Evolutionary conservation across 2,113 vertebrate genomes (phyloP).

Genomic region (Anhinga rufa): DNA sequence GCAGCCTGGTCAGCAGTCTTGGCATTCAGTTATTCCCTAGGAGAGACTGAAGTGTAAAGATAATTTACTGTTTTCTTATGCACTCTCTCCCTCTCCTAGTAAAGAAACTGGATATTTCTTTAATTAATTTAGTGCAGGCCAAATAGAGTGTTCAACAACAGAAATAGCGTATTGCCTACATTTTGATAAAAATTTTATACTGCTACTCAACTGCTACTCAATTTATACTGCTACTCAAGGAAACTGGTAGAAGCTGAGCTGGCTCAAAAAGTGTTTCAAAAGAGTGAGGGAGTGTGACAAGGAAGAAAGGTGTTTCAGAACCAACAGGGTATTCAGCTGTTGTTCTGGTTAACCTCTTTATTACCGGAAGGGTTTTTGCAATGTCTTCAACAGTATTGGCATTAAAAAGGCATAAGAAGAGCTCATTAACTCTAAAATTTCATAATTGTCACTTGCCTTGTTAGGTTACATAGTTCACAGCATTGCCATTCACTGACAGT

Average conservation of each 20-base stretch:
- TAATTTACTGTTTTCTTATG: constrained; percentile 34
- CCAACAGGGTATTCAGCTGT: not conserved
- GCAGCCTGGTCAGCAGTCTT: constrained; percentile 6
- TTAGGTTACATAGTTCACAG: not conserved
- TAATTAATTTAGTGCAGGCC: not conserved
- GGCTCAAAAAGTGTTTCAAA: not conserved
- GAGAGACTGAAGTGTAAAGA: constrained; percentile 34
- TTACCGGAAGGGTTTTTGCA: not conserved
- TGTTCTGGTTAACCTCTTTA: not conserved
- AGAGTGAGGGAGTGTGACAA: not conserved
- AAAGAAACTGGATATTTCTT: constrained; percentile 29
- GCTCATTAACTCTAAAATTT: not conserved
- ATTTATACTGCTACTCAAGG: not conserved
- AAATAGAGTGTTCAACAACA: not conserved
- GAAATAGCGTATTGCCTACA: not conserved
- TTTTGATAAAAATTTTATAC: not conserved
- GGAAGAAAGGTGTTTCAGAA: not conserved
- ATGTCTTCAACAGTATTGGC: not conserved
- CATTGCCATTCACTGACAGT: not conserved
- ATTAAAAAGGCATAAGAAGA: not conserved
- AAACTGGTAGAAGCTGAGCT: not conserved
- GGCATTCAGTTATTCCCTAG: not conserved
- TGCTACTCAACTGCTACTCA: not conserved
- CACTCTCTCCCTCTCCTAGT: not conserved
- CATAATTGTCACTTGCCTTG: not conserved